Percentiles rank a stretch among this genome's conserved stretches.
Evolutionary conservation across 2,113 vertebrate genomes (phyloP).

Genomic region (Merops nubicus): DNA sequence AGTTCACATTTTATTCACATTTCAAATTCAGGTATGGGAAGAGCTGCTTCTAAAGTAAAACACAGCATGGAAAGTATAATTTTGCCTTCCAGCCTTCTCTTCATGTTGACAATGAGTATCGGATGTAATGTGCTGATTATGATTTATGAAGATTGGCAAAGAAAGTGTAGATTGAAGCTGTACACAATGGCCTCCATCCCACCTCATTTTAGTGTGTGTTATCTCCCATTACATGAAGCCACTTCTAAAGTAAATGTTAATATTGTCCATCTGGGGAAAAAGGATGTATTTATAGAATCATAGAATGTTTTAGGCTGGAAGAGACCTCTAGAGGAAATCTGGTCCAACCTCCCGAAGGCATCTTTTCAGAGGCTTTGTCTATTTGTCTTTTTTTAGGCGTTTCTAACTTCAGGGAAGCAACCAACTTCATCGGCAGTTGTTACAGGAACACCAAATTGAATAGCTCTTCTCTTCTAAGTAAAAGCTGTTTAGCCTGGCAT

Average conservation of each 20-base stretch:
- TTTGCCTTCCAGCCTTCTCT: conserved; percentile 8
- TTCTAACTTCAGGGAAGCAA: background rate
- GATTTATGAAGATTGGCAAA: background rate
- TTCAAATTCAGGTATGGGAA: background rate
- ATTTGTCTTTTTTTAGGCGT: background rate
- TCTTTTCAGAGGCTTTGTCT: background rate
- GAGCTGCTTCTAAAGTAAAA: background rate
- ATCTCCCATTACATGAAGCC: background rate
- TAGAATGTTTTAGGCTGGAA: too few relatives aligned
- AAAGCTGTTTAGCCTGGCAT: conserved; percentile 9
- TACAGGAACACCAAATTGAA: background rate
- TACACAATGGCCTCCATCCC: background rate
- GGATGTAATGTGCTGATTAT: conserved; percentile 32
- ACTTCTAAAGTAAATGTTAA: background rate
- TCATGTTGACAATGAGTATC: background rate
- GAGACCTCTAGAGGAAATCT: too few relatives aligned
- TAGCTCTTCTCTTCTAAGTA: conserved; percentile 14
- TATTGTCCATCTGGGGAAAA: background rate
- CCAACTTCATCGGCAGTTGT: background rate
- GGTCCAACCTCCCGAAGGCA: too few relatives aligned
- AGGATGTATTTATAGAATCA: fast-evolving
- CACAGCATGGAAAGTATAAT: background rate
- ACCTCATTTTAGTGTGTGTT: background rate
- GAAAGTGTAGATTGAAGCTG: background rate
- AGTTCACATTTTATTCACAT: background rate